These are phyloP conservation scores for Pelagia noctiluca DNA, from an alignment of 30 jellyfish, hydroid and myxozoan genomes.

Conservation along the genomic window DNA sequence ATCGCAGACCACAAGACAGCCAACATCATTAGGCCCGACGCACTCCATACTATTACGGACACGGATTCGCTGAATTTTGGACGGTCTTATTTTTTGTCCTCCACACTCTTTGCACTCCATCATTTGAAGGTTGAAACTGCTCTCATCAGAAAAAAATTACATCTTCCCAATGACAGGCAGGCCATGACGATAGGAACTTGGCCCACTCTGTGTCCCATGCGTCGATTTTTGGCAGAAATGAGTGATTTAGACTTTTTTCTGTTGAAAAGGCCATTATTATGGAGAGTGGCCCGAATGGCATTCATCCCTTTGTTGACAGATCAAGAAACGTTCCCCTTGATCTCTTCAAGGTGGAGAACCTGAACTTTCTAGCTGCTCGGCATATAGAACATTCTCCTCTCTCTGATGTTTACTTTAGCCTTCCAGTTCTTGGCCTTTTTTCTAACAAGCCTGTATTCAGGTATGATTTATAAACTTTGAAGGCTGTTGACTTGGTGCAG, in stretches of 20 bases:
- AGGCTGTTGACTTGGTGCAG: background rate
- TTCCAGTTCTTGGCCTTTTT: slow-evolving; percentile 14
- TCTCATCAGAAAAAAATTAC: slow-evolving; percentile 14
- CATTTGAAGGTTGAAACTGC: slow-evolving; percentile 18
- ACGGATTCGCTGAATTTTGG: slow-evolving; percentile 3
- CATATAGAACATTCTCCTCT: slow-evolving; percentile 24
- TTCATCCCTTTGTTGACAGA: background rate
- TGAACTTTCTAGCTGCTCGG: slow-evolving; percentile 22
- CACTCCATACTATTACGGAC: slow-evolving; percentile 57
- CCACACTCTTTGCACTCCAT: slow-evolving; percentile 9
- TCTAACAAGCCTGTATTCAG: background rate
- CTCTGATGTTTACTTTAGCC: slow-evolving; percentile 7
- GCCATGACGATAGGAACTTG: background rate
- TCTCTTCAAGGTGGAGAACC: background rate
- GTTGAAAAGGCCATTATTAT: background rate
- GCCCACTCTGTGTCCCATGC: slow-evolving; percentile 12
- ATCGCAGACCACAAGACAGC: slow-evolving; percentile 14
- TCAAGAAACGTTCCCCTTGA: background rate
- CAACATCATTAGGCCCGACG: slow-evolving; percentile 65
- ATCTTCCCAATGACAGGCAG: slow-evolving; percentile 17
- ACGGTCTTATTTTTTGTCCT: background rate
- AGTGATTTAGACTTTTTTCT: slow-evolving; percentile 11
- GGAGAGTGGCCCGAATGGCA: slow-evolving; percentile 18
- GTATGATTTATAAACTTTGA: background rate
- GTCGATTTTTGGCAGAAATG: slow-evolving; percentile 11